Conservation (phyloP, 2,113 vertebrate species). For the Phrynocephalus versicolor region DNA sequence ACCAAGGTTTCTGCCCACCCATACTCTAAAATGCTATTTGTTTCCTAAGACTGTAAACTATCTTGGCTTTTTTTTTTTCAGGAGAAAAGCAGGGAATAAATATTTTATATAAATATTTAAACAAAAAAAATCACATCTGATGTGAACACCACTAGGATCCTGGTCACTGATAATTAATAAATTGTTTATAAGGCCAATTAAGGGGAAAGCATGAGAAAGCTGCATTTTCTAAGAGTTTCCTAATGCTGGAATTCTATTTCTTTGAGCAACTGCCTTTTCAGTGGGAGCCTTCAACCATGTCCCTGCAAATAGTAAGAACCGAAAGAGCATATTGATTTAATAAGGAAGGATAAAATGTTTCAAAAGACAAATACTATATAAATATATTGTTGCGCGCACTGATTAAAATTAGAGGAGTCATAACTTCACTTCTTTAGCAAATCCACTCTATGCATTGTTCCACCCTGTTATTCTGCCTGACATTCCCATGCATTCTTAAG, state of each 20-base stretch:
- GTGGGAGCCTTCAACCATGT: not conserved
- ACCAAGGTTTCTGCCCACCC: too few relatives aligned
- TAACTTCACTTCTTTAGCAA: not conserved
- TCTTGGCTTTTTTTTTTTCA: too few relatives aligned
- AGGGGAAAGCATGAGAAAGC: slow-evolving; percentile 31
- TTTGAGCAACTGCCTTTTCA: not conserved
- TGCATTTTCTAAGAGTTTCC: slow-evolving; percentile 25
- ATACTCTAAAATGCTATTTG: too few relatives aligned
- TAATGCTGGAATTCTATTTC: not conserved
- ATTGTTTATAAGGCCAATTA: too few relatives aligned
- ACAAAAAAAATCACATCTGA: too few relatives aligned
- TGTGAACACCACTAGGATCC: too few relatives aligned
- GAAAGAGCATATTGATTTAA: not conserved
- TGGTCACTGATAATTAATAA: not conserved
- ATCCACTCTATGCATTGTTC: not conserved
- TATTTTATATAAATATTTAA: too few relatives aligned
- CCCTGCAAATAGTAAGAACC: not conserved
- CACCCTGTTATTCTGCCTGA: not conserved
- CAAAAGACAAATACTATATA: not conserved
- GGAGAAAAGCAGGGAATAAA: too few relatives aligned
- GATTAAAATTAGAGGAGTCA: not conserved
- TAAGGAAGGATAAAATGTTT: not conserved
- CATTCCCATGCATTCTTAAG: not conserved
- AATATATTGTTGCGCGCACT: not conserved
- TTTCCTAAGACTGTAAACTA: too few relatives aligned